Evolutionary conservation across 2,113 vertebrate genomes (phyloP).

Genomic region (Nannobrachium achirus): DNA sequence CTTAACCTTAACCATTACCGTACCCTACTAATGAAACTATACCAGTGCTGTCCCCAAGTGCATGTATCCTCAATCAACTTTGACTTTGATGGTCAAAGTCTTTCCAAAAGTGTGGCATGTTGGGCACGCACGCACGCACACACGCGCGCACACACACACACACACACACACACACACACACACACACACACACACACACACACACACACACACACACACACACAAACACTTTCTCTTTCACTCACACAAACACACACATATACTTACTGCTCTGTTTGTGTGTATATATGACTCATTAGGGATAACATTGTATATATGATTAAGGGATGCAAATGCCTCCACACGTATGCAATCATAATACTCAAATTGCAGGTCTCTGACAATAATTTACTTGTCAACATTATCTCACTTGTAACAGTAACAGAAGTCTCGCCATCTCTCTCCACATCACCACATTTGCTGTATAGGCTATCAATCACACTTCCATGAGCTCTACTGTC

Average conservation of each 20-base stretch:
- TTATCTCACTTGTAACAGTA: not conserved
- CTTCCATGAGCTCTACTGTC: not conserved
- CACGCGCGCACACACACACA: not conserved
- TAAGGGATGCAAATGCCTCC: not conserved
- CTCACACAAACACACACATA: not conserved
- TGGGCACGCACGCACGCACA: constrained; percentile 9
- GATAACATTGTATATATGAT: not conserved
- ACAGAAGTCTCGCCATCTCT: no score
- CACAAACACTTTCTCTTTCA: not conserved
- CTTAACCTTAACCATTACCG: no score
- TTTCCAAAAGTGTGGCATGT: no score
- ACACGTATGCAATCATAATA: not conserved
- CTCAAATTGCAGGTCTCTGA: not conserved
- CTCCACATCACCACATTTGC: no score
- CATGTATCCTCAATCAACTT: no score
- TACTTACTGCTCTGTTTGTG: not conserved
- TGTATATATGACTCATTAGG: not conserved
- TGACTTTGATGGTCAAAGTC: no score
- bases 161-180: not conserved
- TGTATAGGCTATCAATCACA: not conserved
- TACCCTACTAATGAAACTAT: no score
- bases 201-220: constrained; percentile 2
- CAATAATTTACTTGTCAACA: not conserved
- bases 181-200: constrained; percentile 5
- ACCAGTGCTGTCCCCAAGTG: no score